Evolutionary conservation across 2,888 invertebrate species (phyloP).

Genomic region (Calephelis perditalis): DNA sequence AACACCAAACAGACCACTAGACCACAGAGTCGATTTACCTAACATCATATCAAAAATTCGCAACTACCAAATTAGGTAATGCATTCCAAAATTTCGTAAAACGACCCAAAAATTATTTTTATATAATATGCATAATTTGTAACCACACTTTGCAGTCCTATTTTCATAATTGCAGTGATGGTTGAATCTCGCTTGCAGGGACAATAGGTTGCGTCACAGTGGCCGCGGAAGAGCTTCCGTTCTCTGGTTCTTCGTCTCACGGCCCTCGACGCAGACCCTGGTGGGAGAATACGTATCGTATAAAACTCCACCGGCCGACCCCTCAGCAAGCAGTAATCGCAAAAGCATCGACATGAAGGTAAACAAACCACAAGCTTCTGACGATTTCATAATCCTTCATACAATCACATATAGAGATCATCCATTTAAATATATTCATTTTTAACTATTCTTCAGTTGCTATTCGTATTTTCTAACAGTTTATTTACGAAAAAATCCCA

Average conservation of each 20-base stretch:
- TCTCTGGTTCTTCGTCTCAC: constrained; percentile 44
- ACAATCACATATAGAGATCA: no score
- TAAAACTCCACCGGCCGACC: constrained; percentile 59
- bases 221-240: constrained; percentile 60
- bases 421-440: no score
- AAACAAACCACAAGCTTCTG: constrained; percentile 28
- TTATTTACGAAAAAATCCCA: no score
- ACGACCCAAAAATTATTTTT: neutral
- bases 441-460: no score
- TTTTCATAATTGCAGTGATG: constrained; percentile 32
- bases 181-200: constrained; percentile 40
- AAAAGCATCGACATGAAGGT: constrained; percentile 72
- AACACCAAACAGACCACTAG: no score
- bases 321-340: constrained; percentile 62
- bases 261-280: constrained; percentile 41
- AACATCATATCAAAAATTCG: no score
- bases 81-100: no score
- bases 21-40: no score
- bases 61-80: no score
- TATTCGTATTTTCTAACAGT: no score
- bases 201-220: constrained; percentile 62
- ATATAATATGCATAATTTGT: constrained; percentile 10
- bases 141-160: constrained; percentile 22
- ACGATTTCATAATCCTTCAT: no score
- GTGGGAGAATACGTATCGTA: constrained; percentile 65